Evolutionary conservation across 2,797 vertebrate species (phyloP), one percentile per base, ranked within the genome.

Genomic region (Distichodus sexfasciatus): DNA sequence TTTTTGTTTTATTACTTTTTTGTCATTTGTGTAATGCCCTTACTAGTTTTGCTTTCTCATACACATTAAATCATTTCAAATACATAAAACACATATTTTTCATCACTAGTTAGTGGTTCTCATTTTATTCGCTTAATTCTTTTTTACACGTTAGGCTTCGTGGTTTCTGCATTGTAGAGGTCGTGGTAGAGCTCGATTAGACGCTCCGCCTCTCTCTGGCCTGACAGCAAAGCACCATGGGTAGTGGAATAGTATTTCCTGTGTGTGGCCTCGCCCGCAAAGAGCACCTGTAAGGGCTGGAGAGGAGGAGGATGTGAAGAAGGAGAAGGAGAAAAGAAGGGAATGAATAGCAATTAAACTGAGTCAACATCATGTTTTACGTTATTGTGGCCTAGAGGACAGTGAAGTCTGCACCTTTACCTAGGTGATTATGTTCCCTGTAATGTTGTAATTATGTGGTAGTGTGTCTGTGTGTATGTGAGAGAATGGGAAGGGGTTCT

Each of bases 191-290:
- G 93, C 85, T 99, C 96, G 3, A 92, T 90, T 80, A 99, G 92
- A 65, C 90, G 92, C 75, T 92, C 92, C 0, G 97, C 97, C 86
- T 99, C 97, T 15, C 95, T 94, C 92, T 98, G 95, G 81, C 97
- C 97, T 23, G 97, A 98, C 76, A 99, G 92, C 93, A 99, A 91
- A 94, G 97, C 97, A 94, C 97, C 97, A 70, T 99, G 97, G 81
- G 97, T 97, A 43, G 97, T 99, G 90, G 97, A 99, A 90, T 99
- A 99, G 89, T 96, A 99, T 86, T 98, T 98, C 87, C 97, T 93
- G 89, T 99, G 95, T 46, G 97, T 99, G 83, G 97, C 96, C 87
- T 99, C 97, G 26, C 97, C 97, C 0, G 97, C 97, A 75, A 99
- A 99, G 90, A 99, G 92, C 90, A 99, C 93, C 93, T 99, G 97